Percentiles rank a stretch among this genome's conserved stretches.
Conservation (phyloP, 2,888 invertebrate species). For the Cistogaster globosa region DNA sequence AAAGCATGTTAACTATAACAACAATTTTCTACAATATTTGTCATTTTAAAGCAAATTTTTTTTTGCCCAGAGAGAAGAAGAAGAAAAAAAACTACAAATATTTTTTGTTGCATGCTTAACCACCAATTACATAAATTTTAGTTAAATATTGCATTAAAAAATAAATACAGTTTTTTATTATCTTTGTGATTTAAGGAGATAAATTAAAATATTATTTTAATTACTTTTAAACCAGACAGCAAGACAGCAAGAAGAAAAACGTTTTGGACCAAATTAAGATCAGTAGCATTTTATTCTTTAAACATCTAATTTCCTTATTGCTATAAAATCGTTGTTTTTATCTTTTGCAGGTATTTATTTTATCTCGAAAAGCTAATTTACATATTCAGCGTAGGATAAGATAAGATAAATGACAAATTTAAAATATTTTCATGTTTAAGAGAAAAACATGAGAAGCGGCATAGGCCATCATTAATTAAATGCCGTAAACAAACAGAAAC, state of each 20-base stretch:
- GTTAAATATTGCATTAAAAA: conserved; percentile 24
- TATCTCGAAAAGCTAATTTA: conserved; percentile 66
- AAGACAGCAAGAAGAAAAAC: not conserved
- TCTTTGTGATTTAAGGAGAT: conserved; percentile 22
- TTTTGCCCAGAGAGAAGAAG: not conserved
- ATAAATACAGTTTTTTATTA: conserved; percentile 16
- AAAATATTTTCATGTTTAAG: conserved; percentile 68
- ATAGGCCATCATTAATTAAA: conserved; percentile 69
- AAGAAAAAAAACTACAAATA: not conserved
- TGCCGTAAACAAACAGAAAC: conserved; percentile 25
- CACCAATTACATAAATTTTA: conserved; percentile 53
- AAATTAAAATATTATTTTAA: not conserved
- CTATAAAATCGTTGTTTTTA: conserved; percentile 17
- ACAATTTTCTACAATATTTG: conserved; percentile 38
- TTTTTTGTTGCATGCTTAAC: conserved; percentile 15
- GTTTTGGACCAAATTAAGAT: not conserved
- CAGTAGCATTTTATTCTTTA: conserved; percentile 48
- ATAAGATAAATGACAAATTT: conserved; percentile 70
- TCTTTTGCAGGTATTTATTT: conserved; percentile 24
- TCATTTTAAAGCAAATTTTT: conserved; percentile 31
- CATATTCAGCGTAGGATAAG: conserved; percentile 66
- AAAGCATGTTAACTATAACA: conserved; percentile 60
- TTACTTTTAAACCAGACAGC: not conserved
- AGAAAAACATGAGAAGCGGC: conserved; percentile 68
- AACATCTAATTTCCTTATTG: conserved; percentile 41